Evolutionary conservation across 2,888 invertebrate genomes (phyloP), one percentile per base, ranked within the genome.

Genomic region (Hoplodrina blanda): DNA sequence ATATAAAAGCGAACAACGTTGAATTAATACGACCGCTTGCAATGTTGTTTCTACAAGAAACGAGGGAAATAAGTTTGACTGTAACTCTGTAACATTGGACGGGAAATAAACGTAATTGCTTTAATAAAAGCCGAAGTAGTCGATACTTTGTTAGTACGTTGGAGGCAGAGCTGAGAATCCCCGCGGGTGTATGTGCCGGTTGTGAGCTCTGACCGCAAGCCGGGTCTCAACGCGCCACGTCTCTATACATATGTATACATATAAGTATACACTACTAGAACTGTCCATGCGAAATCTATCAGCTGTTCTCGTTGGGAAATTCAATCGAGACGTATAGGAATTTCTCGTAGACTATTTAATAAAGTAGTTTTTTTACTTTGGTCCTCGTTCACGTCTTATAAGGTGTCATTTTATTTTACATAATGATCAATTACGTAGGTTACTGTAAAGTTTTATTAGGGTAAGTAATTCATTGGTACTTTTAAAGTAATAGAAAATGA

Each of bases 171-270:
- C 54, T 68, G 69, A 69, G 72, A 71, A 82, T 73, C 65, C 83
- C 83, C 73, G 64, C 73, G 71, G 82, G 73, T 62, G 69, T 73
- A 53, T 69, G 84, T 72, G 71, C 55, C 61, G 33, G 65, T 66
- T 74, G 78, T 69, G 65, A 76, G 78, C 77, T 72, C 80, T 62
- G 72, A 78, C 83, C 85, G 73, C 83, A 77, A 66, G 72, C 83
- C 66, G 68, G 71, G 80, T 62, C 71, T 66, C 37, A 30, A 64
- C 61, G 55, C 72, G 73, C 78, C 62, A 60, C 71, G 65, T 66
- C 54, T 68, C 66, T 71, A 62, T 13, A 33, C n/a, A n/a, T n/a
- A n/a, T n/a, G n/a, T n/a, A n/a, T n/a, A n/a, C n/a, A n/a, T n/a
- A n/a, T n/a, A n/a, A n/a, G n/a, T 66, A 54, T 62, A 66, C 73